phyloP scores from a whole-genome alignment of 2,888 invertebrate species.

The Trichogramma evanescens region DNA sequence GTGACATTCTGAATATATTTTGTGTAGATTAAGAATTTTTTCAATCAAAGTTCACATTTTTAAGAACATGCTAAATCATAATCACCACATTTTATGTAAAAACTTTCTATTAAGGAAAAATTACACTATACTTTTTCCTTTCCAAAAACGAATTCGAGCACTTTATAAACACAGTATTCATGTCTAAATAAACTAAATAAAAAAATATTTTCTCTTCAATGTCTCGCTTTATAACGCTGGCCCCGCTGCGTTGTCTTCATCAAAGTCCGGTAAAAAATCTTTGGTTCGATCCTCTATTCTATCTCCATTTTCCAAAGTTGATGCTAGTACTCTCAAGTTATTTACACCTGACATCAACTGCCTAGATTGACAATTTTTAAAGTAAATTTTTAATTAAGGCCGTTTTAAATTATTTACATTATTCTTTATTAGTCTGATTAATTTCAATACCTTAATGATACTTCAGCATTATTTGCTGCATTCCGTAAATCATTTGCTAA shows the following conservation, averaged over 20 bases:
- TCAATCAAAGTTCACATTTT: no score
- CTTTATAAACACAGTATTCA: conserved; percentile 25
- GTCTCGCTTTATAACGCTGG: conserved; percentile 45
- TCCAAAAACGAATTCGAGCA: conserved; percentile 11
- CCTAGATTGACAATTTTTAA: conserved; percentile 40
- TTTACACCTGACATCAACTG: conserved; percentile 62
- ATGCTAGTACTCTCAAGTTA: conserved; percentile 60
- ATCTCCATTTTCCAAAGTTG: conserved; percentile 56
- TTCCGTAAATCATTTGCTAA: conserved; percentile 56
- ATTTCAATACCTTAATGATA: conserved; percentile 54
- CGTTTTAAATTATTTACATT: conserved; percentile 4
- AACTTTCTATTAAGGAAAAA: conserved; percentile 12
- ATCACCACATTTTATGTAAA: conserved; percentile 14
- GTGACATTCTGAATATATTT: conserved; percentile 2
- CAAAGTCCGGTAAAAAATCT: conserved; percentile 49
- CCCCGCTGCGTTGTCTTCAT: conserved; percentile 50
- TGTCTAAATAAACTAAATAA: conserved; percentile 16
- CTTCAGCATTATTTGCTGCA: conserved; percentile 61
- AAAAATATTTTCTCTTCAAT: conserved; percentile 15
- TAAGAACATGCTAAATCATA: background rate
- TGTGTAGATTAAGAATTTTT: background rate
- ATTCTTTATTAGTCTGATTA: background rate
- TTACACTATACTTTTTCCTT: conserved; percentile 14
- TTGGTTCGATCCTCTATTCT: conserved; percentile 51
- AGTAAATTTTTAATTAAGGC: background rate